Conservation (phyloP, 2,888 invertebrate genomes). For the Luperina testacea region DNA sequence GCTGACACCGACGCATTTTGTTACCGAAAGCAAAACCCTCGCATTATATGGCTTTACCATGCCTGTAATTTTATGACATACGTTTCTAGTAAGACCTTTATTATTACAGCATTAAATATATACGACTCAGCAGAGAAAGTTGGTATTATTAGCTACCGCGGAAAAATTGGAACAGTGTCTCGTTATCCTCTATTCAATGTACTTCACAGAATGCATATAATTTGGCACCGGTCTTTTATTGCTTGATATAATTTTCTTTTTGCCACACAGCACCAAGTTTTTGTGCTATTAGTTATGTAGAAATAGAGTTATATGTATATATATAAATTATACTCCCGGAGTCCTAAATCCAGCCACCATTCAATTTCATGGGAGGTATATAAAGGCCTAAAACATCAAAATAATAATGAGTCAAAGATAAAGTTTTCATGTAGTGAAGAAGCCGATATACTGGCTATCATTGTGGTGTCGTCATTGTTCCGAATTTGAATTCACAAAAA, state of each 20-base stretch:
- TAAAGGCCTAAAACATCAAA: not conserved
- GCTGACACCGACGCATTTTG: slow-evolving; percentile 22
- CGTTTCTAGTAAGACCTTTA: slow-evolving; percentile 50
- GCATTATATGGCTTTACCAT: slow-evolving; percentile 35
- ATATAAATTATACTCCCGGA: not conserved
- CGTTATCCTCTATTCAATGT: slow-evolving; percentile 42
- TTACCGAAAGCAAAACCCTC: slow-evolving; percentile 36
- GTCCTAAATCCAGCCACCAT: not conserved
- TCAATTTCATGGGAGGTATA: not conserved
- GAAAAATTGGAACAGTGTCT: slow-evolving; percentile 51
- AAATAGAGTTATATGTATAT: slow-evolving; percentile 7
- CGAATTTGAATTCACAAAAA: not conserved
- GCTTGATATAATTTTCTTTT: slow-evolving; percentile 51
- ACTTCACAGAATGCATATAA: slow-evolving; percentile 43
- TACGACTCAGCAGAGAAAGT: slow-evolving; percentile 50
- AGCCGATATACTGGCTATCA: not conserved
- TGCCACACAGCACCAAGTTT: slow-evolving; percentile 49
- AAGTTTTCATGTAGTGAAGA: not conserved
- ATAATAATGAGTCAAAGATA: not conserved
- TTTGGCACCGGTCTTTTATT: slow-evolving; percentile 63
- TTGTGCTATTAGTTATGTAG: slow-evolving; percentile 49
- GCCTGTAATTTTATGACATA: slow-evolving; percentile 49
- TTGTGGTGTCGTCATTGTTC: not conserved
- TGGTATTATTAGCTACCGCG: slow-evolving; percentile 29
- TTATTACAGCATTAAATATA: slow-evolving; percentile 57